Evolutionary conservation across 2,113 vertebrate genomes (phyloP).

Genomic region (Indri indri): DNA sequence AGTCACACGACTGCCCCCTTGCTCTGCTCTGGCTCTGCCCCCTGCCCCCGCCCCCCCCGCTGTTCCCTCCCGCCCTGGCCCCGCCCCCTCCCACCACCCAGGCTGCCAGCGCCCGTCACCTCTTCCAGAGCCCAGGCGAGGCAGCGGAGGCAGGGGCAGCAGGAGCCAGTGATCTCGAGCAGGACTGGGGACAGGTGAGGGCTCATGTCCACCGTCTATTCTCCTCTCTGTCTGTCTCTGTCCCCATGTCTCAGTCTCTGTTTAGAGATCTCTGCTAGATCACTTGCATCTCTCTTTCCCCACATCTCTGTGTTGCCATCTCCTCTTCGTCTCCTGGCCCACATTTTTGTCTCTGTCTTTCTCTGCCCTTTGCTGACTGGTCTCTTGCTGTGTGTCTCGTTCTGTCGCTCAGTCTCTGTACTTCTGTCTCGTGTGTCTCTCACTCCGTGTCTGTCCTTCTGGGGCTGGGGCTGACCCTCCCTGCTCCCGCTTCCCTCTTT

Average conservation of each 20-base stretch:
- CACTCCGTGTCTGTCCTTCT: background rate
- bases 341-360: background rate
- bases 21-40: background rate
- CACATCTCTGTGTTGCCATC: accelerated
- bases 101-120: slow-evolving; percentile 33
- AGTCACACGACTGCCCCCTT: background rate
- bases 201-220: background rate
- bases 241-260: background rate
- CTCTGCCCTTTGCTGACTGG: background rate
- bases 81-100: slow-evolving; percentile 38
- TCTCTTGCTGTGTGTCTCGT: background rate
- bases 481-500: background rate
- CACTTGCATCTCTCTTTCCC: background rate
- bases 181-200: slow-evolving; percentile 42
- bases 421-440: background rate
- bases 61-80: background rate
- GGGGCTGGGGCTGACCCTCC: background rate
- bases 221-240: background rate
- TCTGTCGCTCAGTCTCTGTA: background rate
- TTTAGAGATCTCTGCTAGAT: background rate
- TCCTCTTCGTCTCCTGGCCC: background rate
- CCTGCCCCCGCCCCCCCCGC: background rate
- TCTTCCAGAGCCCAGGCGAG: background rate
- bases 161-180: background rate
- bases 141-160: background rate